Base-by-base conservation (phyloP, 2,888 invertebrate species). In the Callimorpha dominula region DNA sequence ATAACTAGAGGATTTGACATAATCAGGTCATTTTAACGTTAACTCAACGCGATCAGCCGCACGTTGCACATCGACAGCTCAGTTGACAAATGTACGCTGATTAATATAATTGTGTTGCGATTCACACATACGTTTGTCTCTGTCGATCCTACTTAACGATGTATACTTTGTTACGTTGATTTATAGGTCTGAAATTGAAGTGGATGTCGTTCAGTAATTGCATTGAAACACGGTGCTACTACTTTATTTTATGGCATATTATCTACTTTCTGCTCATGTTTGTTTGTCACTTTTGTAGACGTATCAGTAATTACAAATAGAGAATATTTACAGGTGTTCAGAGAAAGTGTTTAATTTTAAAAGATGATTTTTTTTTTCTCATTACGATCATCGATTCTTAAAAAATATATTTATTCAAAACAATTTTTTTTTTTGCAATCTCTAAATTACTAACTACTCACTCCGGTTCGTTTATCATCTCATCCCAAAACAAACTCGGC, bases 71-170 rank as follows among this genome's bases (percentile, higher is more conserved):
- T 82, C 72, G 77, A 74, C 79, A 71, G 70, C 62, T 76, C 76
- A 65, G 52, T 78, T 82, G 82, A 85, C 84, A 86, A 87, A 85
- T 87, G 81, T 80, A 76, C 78, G 70, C 76, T 85, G 84, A 86
- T 88, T 86, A 83, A 84, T 85, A 85, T 88, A 84, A 89, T 87
- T 85, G 81, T 82, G 79, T 85, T 76, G 74, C 81, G 78, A 85
- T 88, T 88, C 81, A 79, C 82, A 72, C 77, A 75, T 80, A 71
- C 82, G 75, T 82, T 81, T 80, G 70, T 81, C 78, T 76, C 76
- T 83, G 80, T 83, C 85, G 72, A 78, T 81, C 66, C 42, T 64
- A 73, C 68, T 76, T 74, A 71, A 54, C 54, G 79, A 81, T 77
- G 70, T 63, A n/a, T 20, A 67, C 65, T 69, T 73, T 60, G 76